A percentile compares a stretch with the other conserved stretches of the same genome.
Evolutionary conservation across 2,113 vertebrate genomes (phyloP).

Genomic region (Notothenia coriiceps): DNA sequence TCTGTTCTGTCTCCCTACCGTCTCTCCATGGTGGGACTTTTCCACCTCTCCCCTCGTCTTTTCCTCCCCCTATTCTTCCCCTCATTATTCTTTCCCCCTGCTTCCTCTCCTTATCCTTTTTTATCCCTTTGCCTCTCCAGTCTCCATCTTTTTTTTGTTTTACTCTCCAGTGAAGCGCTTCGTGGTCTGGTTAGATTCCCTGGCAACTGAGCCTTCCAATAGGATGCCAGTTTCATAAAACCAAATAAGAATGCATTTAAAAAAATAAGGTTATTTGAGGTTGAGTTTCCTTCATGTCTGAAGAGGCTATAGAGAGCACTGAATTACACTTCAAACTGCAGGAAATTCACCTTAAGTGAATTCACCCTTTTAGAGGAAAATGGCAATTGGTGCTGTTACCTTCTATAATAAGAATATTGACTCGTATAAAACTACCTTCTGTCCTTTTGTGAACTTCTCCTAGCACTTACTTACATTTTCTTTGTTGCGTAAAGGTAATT

Average conservation of each 20-base stretch:
- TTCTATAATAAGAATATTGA: background rate
- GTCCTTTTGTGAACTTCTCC: background rate
- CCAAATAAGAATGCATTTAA: constrained; percentile 17
- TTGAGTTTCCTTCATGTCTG: constrained; percentile 25
- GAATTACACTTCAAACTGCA: constrained; percentile 13
- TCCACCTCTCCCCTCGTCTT: background rate
- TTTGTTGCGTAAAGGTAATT: background rate
- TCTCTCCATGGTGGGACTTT: background rate
- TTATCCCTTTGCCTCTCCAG: constrained; percentile 6
- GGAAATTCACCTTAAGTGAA: constrained; percentile 19
- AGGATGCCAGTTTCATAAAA: constrained; percentile 27
- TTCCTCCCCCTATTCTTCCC: background rate
- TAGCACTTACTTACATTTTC: background rate
- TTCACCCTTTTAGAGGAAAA: background rate
- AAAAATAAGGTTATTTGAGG: constrained; percentile 32
- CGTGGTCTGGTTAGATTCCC: constrained; percentile 32
- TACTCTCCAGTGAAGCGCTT: constrained; percentile 21
- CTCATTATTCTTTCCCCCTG: constrained; percentile 34
- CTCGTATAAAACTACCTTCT: background rate
- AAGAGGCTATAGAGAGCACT: constrained; percentile 12
- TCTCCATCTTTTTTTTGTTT: constrained; percentile 17
- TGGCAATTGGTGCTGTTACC: background rate
- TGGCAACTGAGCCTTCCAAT: constrained; percentile 37
- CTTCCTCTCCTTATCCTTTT: constrained; percentile 6
- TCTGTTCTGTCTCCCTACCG: background rate